Percentiles rank a stretch among this genome's conserved stretches.
Conservation (phyloP, 2,888 invertebrate species). For the Drosophila subquinaria region DNA sequence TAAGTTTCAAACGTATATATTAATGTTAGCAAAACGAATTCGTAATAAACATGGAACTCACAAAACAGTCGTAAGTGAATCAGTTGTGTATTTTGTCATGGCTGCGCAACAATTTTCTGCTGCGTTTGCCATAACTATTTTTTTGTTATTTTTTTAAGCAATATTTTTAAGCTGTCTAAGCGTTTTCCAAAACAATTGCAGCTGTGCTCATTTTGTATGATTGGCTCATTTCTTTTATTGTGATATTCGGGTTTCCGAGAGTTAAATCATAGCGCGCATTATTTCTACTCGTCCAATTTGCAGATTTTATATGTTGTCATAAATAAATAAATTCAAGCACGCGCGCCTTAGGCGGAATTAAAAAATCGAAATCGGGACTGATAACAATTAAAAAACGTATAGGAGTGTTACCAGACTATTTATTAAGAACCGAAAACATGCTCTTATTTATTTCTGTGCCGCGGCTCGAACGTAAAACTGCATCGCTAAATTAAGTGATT, state of each 20-base stretch:
- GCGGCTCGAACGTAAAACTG: neutral
- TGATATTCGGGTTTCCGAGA: conserved; percentile 23
- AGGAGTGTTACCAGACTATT: conserved; percentile 35
- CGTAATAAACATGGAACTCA: conserved; percentile 65
- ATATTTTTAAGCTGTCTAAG: conserved; percentile 43
- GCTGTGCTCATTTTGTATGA: conserved; percentile 62
- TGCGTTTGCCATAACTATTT: conserved; percentile 38
- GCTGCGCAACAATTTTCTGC: conserved; percentile 53
- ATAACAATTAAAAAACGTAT: neutral
- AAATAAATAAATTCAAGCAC: neutral
- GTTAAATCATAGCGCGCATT: conserved; percentile 19
- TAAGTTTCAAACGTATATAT: conserved; percentile 48
- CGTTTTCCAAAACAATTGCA: conserved; percentile 42
- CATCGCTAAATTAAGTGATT: neutral
- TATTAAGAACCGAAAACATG: neutral
- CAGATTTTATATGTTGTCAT: neutral
- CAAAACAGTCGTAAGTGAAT: conserved; percentile 21
- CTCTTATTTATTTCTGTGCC: neutral
- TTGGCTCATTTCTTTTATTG: conserved; percentile 63
- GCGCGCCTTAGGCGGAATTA: neutral
- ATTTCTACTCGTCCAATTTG: neutral
- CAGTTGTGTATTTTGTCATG: conserved; percentile 35
- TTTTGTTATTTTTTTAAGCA: conserved; percentile 10
- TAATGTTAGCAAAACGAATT: conserved; percentile 62
- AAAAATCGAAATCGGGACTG: neutral